Base-by-base conservation (phyloP, 1,140 invertebrate genomes). In the Tetramorium simillimum region DNA sequence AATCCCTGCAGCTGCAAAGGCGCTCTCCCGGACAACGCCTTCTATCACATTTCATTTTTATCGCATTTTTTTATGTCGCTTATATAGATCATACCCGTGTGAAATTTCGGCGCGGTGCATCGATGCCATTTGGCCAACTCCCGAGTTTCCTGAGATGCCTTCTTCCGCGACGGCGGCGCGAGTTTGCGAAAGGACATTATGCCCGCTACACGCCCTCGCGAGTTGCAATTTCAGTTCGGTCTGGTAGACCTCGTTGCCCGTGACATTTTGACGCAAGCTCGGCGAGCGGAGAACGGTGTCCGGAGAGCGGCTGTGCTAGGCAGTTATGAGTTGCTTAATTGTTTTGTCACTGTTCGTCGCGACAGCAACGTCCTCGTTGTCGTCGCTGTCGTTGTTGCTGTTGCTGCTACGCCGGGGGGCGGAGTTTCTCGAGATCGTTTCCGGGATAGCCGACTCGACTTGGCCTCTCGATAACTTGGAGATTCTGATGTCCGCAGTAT, bases 301-400 rank as follows among this genome's bases (percentile, higher is more conserved):
- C 92, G 89, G 88, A 91, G 90, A 85, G 80, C 88, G 85, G 12
- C 92, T 95, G 93, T 88, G 75, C 86, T 56, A 86, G 93, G 92
- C 94, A 95, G 94, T 95, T 95, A 94, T 95, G 93, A 94, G 92
- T 95, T 94, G 91, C 91, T 92, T 94, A 94, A 95, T 94, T 95
- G 94, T 95, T 95, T 94, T 94, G 94, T 94, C 93, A 94, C 93
- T 93, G 92, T 94, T 93, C 89, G 90, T 88, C 85, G 78, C 56
- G 28, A 60, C 80, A 53, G 80, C 80, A 73, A 75, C 72, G 73
- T 87, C 37, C 58, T 73, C 81, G 72, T 80, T 70, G 40, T 58
- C 77, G 58, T 75, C 53, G 78, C 53, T 77, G 75, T 65, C 77
- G 76, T 58, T 73, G 85, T 72, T 84, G 67, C 65, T 86, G 85